These are phyloP conservation scores for Brachionus paranguensis DNA, from an alignment of 1,140 invertebrate genomes.

Conservation along the genomic window DNA sequence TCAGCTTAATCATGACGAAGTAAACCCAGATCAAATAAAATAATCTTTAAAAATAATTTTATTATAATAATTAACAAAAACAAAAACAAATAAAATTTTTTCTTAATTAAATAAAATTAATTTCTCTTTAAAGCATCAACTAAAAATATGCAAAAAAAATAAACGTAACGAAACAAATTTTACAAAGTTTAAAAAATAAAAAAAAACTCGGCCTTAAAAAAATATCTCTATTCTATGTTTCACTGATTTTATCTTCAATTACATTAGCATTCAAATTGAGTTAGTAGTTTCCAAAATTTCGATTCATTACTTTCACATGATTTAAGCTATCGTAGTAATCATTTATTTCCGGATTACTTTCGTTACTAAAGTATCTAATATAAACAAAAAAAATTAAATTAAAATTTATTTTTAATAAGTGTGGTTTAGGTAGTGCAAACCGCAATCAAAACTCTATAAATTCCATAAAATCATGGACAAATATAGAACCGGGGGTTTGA, in stretches of 20 bases:
- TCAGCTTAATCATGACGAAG: not conserved
- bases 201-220: not conserved
- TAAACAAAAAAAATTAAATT: not conserved
- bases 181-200: not conserved
- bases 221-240: not conserved
- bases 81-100: not conserved
- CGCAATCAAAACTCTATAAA: not conserved
- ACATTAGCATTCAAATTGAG: not conserved
- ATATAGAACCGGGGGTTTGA: not conserved
- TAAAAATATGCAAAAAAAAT: not conserved
- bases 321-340: slow-evolving; percentile 26
- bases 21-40: not conserved
- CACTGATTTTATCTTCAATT: not conserved
- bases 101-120: not conserved
- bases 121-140: not conserved
- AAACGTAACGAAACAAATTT: not conserved
- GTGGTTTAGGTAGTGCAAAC: not conserved
- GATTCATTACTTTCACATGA: not conserved
- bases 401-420: not conserved
- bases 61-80: not conserved
- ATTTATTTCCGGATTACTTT: not conserved
- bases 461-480: not conserved
- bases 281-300: slow-evolving; percentile 8
- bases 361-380: slow-evolving; percentile 23
- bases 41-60: not conserved